Conservation (phyloP, 2,888 invertebrate genomes). For the Drosophila suboccidentalis region DNA sequence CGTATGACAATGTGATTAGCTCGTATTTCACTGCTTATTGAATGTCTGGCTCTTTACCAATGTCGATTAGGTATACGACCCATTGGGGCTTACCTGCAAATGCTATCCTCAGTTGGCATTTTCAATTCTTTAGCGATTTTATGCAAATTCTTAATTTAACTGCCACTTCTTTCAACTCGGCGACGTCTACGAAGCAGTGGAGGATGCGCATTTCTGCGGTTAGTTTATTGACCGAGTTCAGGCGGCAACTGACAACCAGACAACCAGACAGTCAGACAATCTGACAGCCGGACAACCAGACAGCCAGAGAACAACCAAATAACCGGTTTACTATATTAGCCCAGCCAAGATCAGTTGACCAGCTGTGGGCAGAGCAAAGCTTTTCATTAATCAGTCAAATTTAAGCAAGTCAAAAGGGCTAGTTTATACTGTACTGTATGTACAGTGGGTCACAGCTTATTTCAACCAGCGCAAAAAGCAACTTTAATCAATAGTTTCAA, state of each 20-base stretch:
- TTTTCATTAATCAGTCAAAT: slow-evolving; percentile 55
- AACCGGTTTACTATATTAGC: slow-evolving; percentile 37
- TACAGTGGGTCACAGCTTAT: too few relatives aligned
- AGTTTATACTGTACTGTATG: not conserved
- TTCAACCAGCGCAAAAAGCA: too few relatives aligned
- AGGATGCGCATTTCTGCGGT: slow-evolving; percentile 54
- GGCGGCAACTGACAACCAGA: slow-evolving; percentile 35
- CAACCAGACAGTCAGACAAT: slow-evolving; percentile 20
- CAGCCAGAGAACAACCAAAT: not conserved
- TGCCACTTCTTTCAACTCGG: slow-evolving; percentile 15
- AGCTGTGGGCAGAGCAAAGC: slow-evolving; percentile 22
- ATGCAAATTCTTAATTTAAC: slow-evolving; percentile 55
- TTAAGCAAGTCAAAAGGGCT: slow-evolving; percentile 22
- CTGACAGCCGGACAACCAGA: not conserved
- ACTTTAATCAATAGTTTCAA: too few relatives aligned
- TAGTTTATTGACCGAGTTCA: slow-evolving; percentile 71
- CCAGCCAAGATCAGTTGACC: slow-evolving; percentile 23
- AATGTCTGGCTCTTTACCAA: not conserved
- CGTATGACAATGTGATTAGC: not conserved
- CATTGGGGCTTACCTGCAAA: not conserved
- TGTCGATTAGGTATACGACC: slow-evolving; percentile 2
- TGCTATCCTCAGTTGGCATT: slow-evolving; percentile 5
- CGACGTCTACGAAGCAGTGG: slow-evolving; percentile 7
- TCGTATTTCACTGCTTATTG: not conserved
- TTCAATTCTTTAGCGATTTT: slow-evolving; percentile 22